Evolutionary conservation across 2,113 vertebrate species (phyloP).

Genomic region (Ramphastos sulfuratus): DNA sequence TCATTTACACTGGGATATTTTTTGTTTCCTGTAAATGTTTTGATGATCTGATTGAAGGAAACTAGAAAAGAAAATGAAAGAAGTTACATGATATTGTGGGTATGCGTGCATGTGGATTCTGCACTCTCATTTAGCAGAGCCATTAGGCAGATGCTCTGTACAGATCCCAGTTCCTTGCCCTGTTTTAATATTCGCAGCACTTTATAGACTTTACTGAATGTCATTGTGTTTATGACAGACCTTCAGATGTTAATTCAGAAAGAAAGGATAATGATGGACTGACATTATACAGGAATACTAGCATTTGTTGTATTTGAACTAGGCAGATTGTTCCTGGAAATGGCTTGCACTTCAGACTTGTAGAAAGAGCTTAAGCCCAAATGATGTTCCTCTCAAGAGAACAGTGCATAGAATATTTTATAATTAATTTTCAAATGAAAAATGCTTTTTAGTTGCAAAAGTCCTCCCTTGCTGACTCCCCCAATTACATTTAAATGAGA

Average conservation of each 20-base stretch:
- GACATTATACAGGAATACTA: neutral
- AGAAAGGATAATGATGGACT: neutral
- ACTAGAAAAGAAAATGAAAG: neutral
- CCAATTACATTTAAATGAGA: neutral
- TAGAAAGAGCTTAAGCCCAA: neutral
- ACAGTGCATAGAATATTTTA: neutral
- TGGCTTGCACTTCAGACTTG: neutral
- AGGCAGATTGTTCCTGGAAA: neutral
- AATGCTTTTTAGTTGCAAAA: neutral
- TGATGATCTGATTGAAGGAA: neutral
- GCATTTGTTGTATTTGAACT: neutral
- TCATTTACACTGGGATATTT: neutral
- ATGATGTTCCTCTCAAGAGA: neutral
- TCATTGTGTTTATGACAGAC: neutral
- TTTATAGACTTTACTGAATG: neutral
- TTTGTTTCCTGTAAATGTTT: neutral
- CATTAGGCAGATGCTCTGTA: neutral
- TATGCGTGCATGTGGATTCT: neutral
- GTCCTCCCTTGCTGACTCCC: neutral
- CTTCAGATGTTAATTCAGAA: slow-evolving; percentile 9
- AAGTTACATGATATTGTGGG: neutral
- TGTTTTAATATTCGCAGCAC: slow-evolving; percentile 15
- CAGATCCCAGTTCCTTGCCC: neutral
- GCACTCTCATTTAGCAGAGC: neutral
- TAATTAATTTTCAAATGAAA: neutral